These are phyloP conservation scores for Hippocampus abdominalis DNA, from an alignment of 2,113 vertebrate species.

Conservation along the genomic window DNA sequence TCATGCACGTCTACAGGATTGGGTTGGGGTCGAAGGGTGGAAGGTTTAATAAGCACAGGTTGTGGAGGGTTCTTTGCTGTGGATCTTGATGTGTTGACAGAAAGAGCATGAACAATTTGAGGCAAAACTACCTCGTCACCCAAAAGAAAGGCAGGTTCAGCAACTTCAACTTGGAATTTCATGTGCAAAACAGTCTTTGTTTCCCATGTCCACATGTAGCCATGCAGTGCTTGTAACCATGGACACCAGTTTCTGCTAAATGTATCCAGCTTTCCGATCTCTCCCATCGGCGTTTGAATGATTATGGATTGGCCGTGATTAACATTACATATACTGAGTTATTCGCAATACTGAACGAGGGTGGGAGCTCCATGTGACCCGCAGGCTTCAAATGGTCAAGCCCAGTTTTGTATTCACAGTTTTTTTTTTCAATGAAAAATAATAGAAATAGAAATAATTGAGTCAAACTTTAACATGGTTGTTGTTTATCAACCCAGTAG, in stretches of 20 bases:
- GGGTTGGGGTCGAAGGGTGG: constrained; percentile 10
- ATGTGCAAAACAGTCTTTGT: not conserved
- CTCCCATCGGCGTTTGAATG: no score
- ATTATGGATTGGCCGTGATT: no score
- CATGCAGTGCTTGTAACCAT: not conserved
- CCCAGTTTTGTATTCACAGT: not conserved
- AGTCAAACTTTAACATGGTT: no score
- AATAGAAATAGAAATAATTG: no score
- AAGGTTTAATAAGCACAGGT: constrained; percentile 32
- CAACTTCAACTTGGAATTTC: not conserved
- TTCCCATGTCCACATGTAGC: not conserved
- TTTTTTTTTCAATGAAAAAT: not conserved
- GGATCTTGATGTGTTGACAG: constrained; percentile 73
- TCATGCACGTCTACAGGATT: constrained; percentile 58
- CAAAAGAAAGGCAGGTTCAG: not conserved
- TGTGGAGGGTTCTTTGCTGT: constrained; percentile 32
- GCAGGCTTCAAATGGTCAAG: not conserved
- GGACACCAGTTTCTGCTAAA: no score
- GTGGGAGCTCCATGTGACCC: no score
- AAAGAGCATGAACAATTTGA: constrained; percentile 66
- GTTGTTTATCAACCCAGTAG: no score
- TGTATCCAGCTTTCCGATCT: no score
- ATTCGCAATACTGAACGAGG: no score
- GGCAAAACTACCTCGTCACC: constrained; percentile 41
- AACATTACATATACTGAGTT: no score